Evolutionary conservation across 2,113 vertebrate species (phyloP), one percentile per base, ranked within the genome.

Genomic region (Apteryx mantelli): DNA sequence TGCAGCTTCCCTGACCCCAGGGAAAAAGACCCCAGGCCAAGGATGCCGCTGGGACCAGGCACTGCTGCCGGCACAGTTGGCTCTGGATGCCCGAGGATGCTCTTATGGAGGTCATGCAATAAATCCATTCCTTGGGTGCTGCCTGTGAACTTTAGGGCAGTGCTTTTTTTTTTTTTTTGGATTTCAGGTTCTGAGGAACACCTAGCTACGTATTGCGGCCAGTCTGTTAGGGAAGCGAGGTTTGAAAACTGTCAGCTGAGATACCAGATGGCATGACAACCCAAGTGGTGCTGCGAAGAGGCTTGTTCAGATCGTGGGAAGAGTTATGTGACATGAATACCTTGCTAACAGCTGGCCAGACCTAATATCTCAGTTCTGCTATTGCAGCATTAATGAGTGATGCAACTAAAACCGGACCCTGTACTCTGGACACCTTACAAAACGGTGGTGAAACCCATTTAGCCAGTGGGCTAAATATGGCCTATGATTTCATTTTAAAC

Each of bases 121-220:
- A 56, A 56, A 28, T 42, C 6, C 25, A 20, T 12, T 18, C 17
- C 10, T 2, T 10, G 15, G 19, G 7, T 26, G 40, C 30, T 50
- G 82, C 3, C 19, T 87, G 20, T 40, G 63, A 68, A 68, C 24
- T 64, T 85, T 8, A 19, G 11, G 42, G 9, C 85, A 64, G 11
- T 4, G 1, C 2, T 12, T 44, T 44, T 44, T 44, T 44, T 44
- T 17, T 58, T 30, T 32, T 58, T 58, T 2, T 20, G 1, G 2
- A 8, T 86, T 76, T 19, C 1, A 40, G 16, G 65, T 46, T n/a
- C 52, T n/a, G 42, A 74, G 81, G 28, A 69, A 30, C 40, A 64
- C 14, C 10, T 52, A 36, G 2, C 8, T 46, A 6, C 0, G 0
- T 34, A 50, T 5, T 63, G 20, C 22, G 48, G 9, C 14, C 25